phyloP scores from a whole-genome alignment of 1,140 invertebrate genomes.

The Caenorhabditis remanei region DNA sequence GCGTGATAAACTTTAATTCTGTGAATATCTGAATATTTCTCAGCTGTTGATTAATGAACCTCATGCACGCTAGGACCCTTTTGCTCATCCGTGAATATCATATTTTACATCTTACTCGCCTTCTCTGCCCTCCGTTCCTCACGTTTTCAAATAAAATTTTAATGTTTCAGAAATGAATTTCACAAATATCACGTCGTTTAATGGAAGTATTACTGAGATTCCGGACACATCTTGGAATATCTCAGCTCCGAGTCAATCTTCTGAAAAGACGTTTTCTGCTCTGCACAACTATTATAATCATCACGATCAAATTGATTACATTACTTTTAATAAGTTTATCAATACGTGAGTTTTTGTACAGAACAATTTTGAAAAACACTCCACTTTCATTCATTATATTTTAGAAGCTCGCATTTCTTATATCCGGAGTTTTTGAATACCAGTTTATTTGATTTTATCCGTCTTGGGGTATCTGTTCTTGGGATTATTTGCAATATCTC shows the following conservation, averaged over 20 bases:
- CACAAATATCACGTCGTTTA: slow-evolving; percentile 40
- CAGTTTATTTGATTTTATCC: background rate
- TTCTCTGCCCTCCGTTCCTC: background rate
- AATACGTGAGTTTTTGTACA: background rate
- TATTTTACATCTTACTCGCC: background rate
- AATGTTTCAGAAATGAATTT: slow-evolving; percentile 21
- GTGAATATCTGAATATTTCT: background rate
- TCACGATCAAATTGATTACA: slow-evolving; percentile 30
- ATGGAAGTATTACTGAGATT: background rate
- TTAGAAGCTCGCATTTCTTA: background rate
- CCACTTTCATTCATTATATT: background rate
- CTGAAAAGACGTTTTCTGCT: background rate
- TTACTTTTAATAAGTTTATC: slow-evolving; percentile 20
- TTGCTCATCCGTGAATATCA: background rate
- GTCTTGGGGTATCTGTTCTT: background rate
- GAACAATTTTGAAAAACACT: background rate
- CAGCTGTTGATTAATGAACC: slow-evolving; percentile 4
- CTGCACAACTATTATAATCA: slow-evolving; percentile 7
- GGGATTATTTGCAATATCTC: slow-evolving; percentile 20
- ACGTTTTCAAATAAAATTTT: background rate
- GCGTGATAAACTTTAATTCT: slow-evolving; percentile 4
- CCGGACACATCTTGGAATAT: slow-evolving; percentile 2
- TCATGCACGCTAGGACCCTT: background rate
- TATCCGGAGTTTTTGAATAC: background rate
- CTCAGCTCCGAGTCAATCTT: background rate